Base-by-base conservation (phyloP, 2,113 vertebrate genomes). In the Malaclemys terrapin region DNA sequence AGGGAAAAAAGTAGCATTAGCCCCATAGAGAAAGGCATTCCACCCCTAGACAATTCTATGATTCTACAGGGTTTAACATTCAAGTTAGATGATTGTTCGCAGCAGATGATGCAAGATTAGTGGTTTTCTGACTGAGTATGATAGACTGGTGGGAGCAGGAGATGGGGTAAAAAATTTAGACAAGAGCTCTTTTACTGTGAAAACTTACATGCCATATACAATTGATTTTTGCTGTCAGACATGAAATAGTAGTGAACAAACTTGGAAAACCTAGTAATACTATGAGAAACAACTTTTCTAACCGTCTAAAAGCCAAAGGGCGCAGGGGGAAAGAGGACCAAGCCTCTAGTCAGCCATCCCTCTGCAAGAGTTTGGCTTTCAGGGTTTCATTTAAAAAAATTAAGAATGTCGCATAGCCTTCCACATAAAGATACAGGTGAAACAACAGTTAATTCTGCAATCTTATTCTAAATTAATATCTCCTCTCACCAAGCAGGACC, bases 241-340 rank as follows among this genome's bases (percentile, higher is more conserved):
- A 8, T 14, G 1, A 92, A 31, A 2, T n/a, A 50, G 0, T 3
- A 11, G 2, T 81, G 13, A 85, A 20, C 2, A 16, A 1, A 3
- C 12, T 6, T 10, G 0, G 9, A n/a, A 87, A 59, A 69, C 6
- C 6, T 4, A n/a, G 14, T 6, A 38, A 20, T 69, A 82, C 22
- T 53, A 19, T 17, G 50, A 3, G 8, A 47, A 76, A 10, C 8
- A 6, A 25, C 24, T 82, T 35, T 14, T 47, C 42, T 6, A 3
- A 27, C 24, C 11, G 12, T 49, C 25, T 49, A 29, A 76, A 50
- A 1, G 1, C 20, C 3, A 38, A 38, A 75, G 52, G 3, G 2
- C 17, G 50, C 3, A 0, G 3, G n/a, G 22, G 22, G 0, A 0
- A 0, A 13, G n/a, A 16, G 13, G 6, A 19, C 10, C 12, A 4